Conservation (phyloP, 2,113 vertebrate genomes). For the Pithys albifrons region DNA sequence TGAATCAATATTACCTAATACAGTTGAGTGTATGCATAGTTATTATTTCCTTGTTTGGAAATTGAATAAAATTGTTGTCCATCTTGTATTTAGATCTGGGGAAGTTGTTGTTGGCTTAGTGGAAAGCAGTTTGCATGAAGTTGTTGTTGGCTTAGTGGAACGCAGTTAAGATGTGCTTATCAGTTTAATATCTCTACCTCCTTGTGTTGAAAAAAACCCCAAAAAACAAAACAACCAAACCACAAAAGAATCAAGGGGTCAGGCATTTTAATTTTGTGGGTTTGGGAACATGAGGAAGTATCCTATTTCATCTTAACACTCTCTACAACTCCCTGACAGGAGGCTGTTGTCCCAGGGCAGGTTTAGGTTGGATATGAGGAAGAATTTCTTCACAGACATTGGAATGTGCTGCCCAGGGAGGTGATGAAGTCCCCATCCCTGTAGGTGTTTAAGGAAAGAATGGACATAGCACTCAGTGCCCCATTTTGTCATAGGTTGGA, state of each 20-base stretch:
- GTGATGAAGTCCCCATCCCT: neutral
- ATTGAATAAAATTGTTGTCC: neutral
- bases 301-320: neutral
- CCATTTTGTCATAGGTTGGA: neutral
- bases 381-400: neutral
- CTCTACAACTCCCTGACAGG: neutral
- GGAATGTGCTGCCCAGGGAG: neutral
- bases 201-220: neutral
- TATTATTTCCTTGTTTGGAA: neutral
- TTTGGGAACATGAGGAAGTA: neutral
- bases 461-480: neutral
- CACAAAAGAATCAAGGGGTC: neutral
- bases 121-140: neutral
- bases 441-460: neutral
- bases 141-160: neutral
- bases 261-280: neutral
- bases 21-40: neutral
- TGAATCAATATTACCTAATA: neutral
- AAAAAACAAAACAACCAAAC: too few species aligned
- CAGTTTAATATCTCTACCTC: neutral
- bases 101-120: neutral
- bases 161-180: neutral
- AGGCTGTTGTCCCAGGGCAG: neutral
- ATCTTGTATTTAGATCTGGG: neutral
- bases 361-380: neutral